Evolutionary conservation across 1,140 invertebrate genomes (phyloP).

Genomic region (Triops longicaudatus): DNA sequence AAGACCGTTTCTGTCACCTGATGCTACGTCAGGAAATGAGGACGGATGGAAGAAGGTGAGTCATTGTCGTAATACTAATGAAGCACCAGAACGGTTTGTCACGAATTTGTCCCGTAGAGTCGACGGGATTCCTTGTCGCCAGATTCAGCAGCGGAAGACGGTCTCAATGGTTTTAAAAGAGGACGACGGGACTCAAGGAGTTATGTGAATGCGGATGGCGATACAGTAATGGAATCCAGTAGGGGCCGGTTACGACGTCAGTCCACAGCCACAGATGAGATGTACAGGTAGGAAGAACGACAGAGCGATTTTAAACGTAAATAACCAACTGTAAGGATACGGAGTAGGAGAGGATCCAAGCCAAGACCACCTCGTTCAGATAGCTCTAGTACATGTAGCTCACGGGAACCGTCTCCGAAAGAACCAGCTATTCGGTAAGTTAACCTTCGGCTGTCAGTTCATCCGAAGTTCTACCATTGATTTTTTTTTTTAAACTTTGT

Average conservation of each 20-base stretch:
- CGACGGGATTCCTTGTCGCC: conserved; percentile 75
- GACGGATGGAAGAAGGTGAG: conserved; percentile 50
- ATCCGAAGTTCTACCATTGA: too few species aligned
- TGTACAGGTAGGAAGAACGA: conserved; percentile 25
- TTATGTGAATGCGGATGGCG: conserved; percentile 66
- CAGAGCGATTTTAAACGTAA: neutral
- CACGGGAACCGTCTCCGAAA: conserved; percentile 45
- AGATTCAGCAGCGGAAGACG: conserved; percentile 58
- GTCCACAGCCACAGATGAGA: conserved; percentile 34
- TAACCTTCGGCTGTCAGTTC: too few species aligned
- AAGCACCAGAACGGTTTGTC: too few species aligned
- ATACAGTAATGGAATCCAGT: conserved; percentile 35
- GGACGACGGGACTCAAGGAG: conserved; percentile 63
- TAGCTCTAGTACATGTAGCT: conserved; percentile 56
- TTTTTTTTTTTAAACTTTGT: too few species aligned
- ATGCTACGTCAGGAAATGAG: conserved; percentile 36
- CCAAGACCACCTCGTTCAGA: conserved; percentile 26
- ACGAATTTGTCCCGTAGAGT: conserved; percentile 18
- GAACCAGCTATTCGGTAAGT: conserved; percentile 30
- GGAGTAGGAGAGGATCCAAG: conserved; percentile 27
- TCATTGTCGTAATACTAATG: neutral
- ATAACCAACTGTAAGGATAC: conserved; percentile 14
- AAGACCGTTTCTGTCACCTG: conserved; percentile 69
- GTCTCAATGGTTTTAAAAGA: conserved; percentile 38
- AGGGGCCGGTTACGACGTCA: conserved; percentile 32